Base-by-base conservation (phyloP, 1,140 invertebrate species). In the Orchesella cincta region DNA sequence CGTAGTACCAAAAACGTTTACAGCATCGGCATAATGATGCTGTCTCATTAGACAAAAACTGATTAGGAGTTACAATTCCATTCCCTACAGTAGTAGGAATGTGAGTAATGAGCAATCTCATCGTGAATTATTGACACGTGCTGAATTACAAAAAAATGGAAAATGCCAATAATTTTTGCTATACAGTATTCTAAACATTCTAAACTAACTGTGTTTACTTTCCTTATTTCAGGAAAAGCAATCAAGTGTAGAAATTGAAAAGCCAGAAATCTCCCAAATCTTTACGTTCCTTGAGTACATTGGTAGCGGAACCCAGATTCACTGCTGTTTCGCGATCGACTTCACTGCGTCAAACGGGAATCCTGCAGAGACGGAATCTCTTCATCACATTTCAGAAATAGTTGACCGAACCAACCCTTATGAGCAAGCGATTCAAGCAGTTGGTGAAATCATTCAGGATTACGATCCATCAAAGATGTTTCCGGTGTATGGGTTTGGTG, bases 381-480 rank as follows among this genome's bases (percentile, higher is more conserved):
- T 91, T 2, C 90, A 91, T 83, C 89, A 87, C 81, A 85, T 88
- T 35, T 39, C 36, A 12, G 82, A 84, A 36, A 82, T 73, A 81
- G 5, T 23, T 16, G 23, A 52, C 20, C 29, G 76, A 80, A 26
- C 85, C 83, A 91, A 91, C 84, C 86, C 88, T 77, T 91, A 91
- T 82, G 86, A 88, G 80, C 85, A 86, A 62, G 90, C 90, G 20
- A 86, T 92, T 5, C 82, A 83, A 73, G 85, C 90, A 70, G 89
- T 91, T 1, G 90, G 88, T 0, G 85, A 89, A 70, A 91, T 91
- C 76, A 89, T 91, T 74, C 87, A 91, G 83, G 89, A 91, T 82
- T 92, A 92, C 82, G 86, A 87, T 80, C 80, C 82, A 34, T 87
- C 88, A 77, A 88, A 89, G 81, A 79, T 86, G 83, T 89, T 89